Evolutionary conservation across 2,888 invertebrate species (phyloP).

Genomic region (Polyploca ridens): DNA sequence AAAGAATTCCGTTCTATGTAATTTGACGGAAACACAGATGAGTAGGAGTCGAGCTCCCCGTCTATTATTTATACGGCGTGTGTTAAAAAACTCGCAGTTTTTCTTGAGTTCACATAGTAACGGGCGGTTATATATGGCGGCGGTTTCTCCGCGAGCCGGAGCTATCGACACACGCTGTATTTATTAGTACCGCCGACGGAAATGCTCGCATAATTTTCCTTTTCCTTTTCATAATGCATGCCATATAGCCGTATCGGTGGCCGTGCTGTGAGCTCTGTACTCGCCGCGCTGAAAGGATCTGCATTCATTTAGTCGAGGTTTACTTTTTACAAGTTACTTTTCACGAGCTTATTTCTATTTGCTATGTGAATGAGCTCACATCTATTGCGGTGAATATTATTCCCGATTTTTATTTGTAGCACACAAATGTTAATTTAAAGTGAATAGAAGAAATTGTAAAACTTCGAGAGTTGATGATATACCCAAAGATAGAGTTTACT

Average conservation of each 20-base stretch:
- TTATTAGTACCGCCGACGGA: slow-evolving; percentile 30
- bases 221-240: slow-evolving; percentile 29
- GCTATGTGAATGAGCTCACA: background rate
- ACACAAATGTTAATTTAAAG: too few relatives aligned
- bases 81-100: slow-evolving; percentile 5
- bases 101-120: slow-evolving; percentile 4
- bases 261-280: slow-evolving; percentile 7
- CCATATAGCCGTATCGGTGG: background rate
- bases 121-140: slow-evolving; percentile 6
- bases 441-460: too few relatives aligned
- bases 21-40: background rate
- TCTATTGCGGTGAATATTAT: background rate
- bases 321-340: slow-evolving; percentile 10
- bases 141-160: slow-evolving; percentile 1
- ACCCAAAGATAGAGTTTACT: too few relatives aligned
- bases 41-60: background rate
- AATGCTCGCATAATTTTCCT: slow-evolving; percentile 34
- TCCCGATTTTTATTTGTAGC: background rate
- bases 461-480: too few relatives aligned
- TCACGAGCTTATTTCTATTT: slow-evolving; percentile 6
- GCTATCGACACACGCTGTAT: slow-evolving; percentile 23
- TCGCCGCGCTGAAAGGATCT: slow-evolving; percentile 7
- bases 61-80: slow-evolving; percentile 4
- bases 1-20: background rate
- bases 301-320: slow-evolving; percentile 3